These are phyloP conservation scores for Hypselothyrea guttata DNA, from an alignment of 2,888 invertebrate genomes.

Conservation along the genomic window DNA sequence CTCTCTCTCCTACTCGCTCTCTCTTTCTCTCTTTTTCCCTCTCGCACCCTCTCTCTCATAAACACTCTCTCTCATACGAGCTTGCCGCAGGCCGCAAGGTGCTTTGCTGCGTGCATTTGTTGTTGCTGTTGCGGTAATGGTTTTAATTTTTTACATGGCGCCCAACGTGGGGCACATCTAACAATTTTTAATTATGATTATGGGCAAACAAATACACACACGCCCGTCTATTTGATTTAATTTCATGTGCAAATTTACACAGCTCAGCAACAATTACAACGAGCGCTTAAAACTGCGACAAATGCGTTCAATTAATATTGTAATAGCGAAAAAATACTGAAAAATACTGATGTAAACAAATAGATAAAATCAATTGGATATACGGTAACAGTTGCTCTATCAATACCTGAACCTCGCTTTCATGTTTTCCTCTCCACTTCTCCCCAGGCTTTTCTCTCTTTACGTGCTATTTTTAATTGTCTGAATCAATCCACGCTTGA, in stretches of 20 bases:
- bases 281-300: slow-evolving; percentile 23
- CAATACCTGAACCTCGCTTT: not conserved
- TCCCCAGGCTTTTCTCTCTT: not conserved
- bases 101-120: slow-evolving; percentile 29
- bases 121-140: slow-evolving; percentile 37
- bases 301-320: slow-evolving; percentile 50
- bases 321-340: slow-evolving; percentile 11
- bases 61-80: slow-evolving; percentile 1
- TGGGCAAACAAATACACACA: slow-evolving; percentile 47
- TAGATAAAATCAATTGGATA: slow-evolving; percentile 23
- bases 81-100: slow-evolving; percentile 38
- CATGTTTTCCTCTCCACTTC: too few relatives aligned
- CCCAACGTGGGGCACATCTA: slow-evolving; percentile 23
- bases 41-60: slow-evolving; percentile 12
- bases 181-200: slow-evolving; percentile 69
- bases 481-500: slow-evolving; percentile 72
- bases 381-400: not conserved
- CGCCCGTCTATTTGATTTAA: slow-evolving; percentile 37
- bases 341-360: slow-evolving; percentile 36
- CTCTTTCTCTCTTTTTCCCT: too few relatives aligned
- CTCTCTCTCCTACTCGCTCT: too few relatives aligned
- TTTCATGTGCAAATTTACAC: slow-evolving; percentile 38
- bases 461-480: slow-evolving; percentile 66
- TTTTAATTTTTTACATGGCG: slow-evolving; percentile 37
- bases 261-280: not conserved